Evolutionary conservation across 1,140 invertebrate species (phyloP).

Genomic region (Papilio polytes): DNA sequence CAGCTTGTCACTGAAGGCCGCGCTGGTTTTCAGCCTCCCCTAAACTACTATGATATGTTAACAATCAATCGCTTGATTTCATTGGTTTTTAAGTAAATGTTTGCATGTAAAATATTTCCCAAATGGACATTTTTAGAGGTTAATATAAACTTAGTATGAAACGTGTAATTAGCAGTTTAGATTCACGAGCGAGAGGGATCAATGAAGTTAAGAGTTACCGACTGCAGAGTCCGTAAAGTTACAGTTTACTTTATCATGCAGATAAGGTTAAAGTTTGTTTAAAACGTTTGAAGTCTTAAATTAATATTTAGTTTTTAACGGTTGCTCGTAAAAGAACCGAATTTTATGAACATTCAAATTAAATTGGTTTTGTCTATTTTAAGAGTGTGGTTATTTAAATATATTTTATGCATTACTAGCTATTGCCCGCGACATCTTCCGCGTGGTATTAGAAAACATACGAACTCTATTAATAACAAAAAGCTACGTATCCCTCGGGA

Average conservation of each 20-base stretch:
- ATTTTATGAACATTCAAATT: not conserved
- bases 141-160: not conserved
- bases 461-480: no score
- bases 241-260: not conserved
- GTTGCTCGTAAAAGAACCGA: not conserved
- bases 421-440: no score
- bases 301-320: slow-evolving; percentile 1
- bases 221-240: not conserved
- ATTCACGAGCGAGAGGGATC: not conserved
- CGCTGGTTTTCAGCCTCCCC: no score
- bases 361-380: not conserved
- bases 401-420: no score
- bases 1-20: no score
- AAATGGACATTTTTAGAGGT: not conserved
- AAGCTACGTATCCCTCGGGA: no score
- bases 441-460: no score
- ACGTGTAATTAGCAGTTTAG: slow-evolving; percentile 5
- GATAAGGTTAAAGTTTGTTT: not conserved
- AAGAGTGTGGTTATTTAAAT: not conserved
- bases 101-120: not conserved
- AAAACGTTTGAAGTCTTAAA: not conserved
- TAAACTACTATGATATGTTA: no score
- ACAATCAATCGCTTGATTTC: no score
- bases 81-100: no score
- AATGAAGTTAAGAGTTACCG: not conserved